phyloP scores from a whole-genome alignment of 2,797 vertebrate genomes.

The Smutsia temminckii region DNA sequence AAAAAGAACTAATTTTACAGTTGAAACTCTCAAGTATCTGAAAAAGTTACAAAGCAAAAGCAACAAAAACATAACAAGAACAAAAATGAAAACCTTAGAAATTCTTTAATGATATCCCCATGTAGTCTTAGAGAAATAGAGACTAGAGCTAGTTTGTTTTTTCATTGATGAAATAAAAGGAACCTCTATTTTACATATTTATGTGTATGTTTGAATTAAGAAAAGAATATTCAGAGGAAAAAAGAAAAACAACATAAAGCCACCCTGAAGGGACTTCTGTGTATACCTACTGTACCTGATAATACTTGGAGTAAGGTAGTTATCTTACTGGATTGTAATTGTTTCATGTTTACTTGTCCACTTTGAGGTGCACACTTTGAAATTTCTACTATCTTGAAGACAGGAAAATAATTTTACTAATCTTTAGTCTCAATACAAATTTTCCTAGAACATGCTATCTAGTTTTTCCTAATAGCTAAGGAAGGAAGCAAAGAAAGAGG shows the following conservation, averaged over 20 bases:
- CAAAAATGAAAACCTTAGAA: background rate
- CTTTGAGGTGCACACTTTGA: background rate
- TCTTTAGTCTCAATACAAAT: background rate
- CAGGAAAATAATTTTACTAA: background rate
- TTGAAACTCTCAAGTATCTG: background rate
- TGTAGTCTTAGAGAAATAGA: background rate
- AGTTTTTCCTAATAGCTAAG: background rate
- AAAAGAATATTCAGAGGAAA: background rate
- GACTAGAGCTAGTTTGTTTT: background rate
- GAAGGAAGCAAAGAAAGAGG: background rate
- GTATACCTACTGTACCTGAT: background rate
- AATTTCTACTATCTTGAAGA: background rate
- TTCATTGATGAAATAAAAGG: background rate
- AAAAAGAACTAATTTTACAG: background rate
- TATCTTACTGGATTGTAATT: background rate
- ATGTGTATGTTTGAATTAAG: background rate
- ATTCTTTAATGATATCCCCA: background rate
- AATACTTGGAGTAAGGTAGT: background rate
- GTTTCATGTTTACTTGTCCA: background rate
- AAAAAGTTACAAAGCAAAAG: background rate
- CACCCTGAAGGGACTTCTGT: background rate
- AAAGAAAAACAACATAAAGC: background rate
- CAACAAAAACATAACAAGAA: background rate
- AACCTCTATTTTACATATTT: background rate
- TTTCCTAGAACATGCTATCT: background rate